Conservation (phyloP, 2,797 vertebrate species). For the Poecilia velifera region DNA sequence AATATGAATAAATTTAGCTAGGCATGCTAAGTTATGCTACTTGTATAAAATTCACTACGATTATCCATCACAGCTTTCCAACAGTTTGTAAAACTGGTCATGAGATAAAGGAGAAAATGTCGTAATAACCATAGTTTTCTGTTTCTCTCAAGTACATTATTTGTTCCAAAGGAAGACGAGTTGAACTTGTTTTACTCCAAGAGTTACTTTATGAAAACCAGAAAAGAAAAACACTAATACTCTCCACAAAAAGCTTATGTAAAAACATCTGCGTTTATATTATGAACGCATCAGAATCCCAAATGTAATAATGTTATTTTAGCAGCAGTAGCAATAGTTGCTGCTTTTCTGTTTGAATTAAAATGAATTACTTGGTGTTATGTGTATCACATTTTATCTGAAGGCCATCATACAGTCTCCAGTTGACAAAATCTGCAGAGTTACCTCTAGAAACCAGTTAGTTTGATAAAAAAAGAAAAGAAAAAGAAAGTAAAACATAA, state of each 20-base stretch:
- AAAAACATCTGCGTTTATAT: neutral
- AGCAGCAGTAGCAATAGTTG: neutral
- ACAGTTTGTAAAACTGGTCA: neutral
- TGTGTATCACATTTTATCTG: neutral
- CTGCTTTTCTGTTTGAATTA: neutral
- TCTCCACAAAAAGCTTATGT: neutral
- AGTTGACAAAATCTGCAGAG: neutral
- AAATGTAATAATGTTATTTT: neutral
- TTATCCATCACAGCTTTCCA: neutral
- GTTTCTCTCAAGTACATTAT: neutral
- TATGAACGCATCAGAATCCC: neutral
- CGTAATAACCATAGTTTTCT: neutral
- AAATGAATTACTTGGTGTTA: neutral
- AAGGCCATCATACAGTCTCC: neutral
- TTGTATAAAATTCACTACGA: neutral
- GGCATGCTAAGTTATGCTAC: neutral
- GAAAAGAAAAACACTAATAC: neutral
- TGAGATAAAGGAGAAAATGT: neutral
- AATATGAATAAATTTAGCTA: neutral
- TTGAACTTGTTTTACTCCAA: neutral
- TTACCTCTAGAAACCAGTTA: neutral
- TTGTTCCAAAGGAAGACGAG: neutral
- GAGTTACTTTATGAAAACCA: neutral
- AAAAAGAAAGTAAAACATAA: conserved; percentile 2
- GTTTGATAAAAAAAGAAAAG: neutral